phyloP scores from a whole-genome alignment of 1,140 invertebrate genomes.

The Sarcophaga peregrina region DNA sequence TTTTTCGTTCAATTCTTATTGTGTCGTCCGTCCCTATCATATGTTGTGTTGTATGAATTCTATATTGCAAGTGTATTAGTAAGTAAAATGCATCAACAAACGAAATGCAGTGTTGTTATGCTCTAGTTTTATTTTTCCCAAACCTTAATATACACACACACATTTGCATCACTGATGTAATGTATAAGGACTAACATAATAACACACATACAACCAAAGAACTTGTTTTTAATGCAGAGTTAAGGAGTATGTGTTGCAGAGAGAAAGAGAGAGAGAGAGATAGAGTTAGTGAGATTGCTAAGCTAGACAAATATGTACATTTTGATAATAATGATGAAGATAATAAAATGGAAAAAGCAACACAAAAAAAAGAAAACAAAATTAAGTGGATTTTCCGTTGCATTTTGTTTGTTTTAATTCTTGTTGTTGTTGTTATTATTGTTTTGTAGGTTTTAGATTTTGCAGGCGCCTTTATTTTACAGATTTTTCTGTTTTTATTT shows the following conservation, averaged over 20 bases:
- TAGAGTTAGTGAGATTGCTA: background rate
- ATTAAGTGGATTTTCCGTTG: slow-evolving; percentile 30
- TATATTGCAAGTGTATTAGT: no score
- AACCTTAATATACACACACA: background rate
- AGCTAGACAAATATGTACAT: slow-evolving; percentile 17
- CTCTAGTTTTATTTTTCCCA: background rate
- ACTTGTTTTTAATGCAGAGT: background rate
- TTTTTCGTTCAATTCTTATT: no score
- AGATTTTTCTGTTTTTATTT: no score
- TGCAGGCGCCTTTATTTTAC: slow-evolving; percentile 23
- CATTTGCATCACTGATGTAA: no score
- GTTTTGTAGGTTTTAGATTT: background rate
- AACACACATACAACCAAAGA: background rate
- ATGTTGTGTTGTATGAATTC: no score
- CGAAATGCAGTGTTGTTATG: background rate
- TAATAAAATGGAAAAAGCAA: background rate
- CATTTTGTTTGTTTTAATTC: slow-evolving; percentile 13
- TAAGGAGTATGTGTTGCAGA: background rate
- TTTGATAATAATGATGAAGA: background rate
- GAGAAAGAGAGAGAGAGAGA: background rate
- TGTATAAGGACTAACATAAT: no score
- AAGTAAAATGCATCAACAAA: no score
- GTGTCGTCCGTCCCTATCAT: no score
- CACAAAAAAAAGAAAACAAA: background rate
- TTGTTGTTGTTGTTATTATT: background rate